phyloP scores from a whole-genome alignment of 1,140 invertebrate genomes.

The Brachionus calyciflorus region DNA sequence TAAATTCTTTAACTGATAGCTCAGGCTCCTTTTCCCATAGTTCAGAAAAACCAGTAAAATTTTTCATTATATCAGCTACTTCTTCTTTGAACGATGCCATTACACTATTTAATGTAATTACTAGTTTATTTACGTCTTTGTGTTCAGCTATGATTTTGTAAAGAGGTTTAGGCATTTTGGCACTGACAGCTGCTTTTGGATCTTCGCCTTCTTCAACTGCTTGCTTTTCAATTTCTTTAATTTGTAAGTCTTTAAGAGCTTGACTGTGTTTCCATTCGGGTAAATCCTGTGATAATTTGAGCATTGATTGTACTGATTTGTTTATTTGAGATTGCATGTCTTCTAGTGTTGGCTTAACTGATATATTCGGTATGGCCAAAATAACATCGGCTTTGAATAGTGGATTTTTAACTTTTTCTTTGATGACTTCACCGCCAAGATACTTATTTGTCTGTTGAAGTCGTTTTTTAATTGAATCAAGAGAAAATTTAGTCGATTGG shows the following conservation, averaged over 20 bases:
- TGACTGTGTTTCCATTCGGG: constrained; percentile 58
- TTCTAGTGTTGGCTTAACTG: constrained; percentile 79
- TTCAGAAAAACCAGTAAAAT: constrained; percentile 55
- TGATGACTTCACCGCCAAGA: constrained; percentile 51
- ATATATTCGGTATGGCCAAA: constrained; percentile 79
- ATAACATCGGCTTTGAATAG: constrained; percentile 66
- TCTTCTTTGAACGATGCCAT: constrained; percentile 58
- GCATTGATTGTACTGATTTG: constrained; percentile 60
- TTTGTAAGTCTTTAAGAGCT: constrained; percentile 12
- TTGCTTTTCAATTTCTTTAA: constrained; percentile 63
- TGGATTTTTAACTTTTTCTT: constrained; percentile 49
- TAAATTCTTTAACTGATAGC: constrained; percentile 73
- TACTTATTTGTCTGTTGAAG: constrained; percentile 58
- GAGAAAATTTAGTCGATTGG: constrained; percentile 59
- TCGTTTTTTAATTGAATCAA: constrained; percentile 59
- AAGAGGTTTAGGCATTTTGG: constrained; percentile 55
- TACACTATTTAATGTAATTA: constrained; percentile 60
- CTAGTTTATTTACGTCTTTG: constrained; percentile 60
- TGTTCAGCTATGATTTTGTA: constrained; percentile 61
- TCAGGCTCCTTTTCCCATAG: constrained; percentile 67
- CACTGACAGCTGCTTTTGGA: constrained; percentile 53
- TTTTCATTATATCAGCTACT: constrained; percentile 55
- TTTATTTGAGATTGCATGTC: constrained; percentile 85
- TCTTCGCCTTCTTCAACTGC: constrained; percentile 56
- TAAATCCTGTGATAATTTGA: constrained; percentile 58